Evolutionary conservation across 1,140 invertebrate species (phyloP), one percentile per base, ranked within the genome.

Genomic region (Myzus persicae): DNA sequence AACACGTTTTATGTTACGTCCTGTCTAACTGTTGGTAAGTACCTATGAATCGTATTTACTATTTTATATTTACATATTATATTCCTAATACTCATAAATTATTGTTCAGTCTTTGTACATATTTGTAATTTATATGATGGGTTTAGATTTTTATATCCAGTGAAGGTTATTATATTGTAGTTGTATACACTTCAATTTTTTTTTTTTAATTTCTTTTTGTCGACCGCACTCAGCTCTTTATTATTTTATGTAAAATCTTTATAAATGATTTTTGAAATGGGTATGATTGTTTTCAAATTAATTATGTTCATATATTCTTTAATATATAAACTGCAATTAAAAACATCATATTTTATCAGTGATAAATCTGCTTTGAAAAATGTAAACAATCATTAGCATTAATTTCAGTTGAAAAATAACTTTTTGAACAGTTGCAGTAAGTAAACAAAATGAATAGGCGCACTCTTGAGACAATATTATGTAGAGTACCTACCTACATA

Each of bases 391-490:
- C 85, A 48, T 88, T 88, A 88, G 44, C 8, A 20, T 4, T 44
- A 54, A 89, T 18, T 1, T 89, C 87, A 31, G 48, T 90, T 40
- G 3, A 89, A 59, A 59, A 54, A 24, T 24, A 40, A 90, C 26
- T 38, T 24, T 85, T 85, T 26, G 24, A 90, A 90, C 48, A 36
- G 88, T 90, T 90, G 36, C 36, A 38, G 14, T 90, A 90, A 54
- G 38, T 31, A 90, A 90, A 90, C 87, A 90, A 54, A 54, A 24
- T 31, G 88, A 26, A 22, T 90, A 90, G 88, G 14, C 48, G 51
- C 48, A 59, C 88, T 90, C 88, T 90, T 54, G 51, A 90, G 88
- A 90, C 88, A 24, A 42, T 90, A 90, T 54, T 89, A 38, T 51
- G 46, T 90, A 18, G 24, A 38, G 48, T 59, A 40, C 11, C 7